Base-by-base conservation (phyloP, 2,797 vertebrate genomes). In the Hippoglossus hippoglossus region DNA sequence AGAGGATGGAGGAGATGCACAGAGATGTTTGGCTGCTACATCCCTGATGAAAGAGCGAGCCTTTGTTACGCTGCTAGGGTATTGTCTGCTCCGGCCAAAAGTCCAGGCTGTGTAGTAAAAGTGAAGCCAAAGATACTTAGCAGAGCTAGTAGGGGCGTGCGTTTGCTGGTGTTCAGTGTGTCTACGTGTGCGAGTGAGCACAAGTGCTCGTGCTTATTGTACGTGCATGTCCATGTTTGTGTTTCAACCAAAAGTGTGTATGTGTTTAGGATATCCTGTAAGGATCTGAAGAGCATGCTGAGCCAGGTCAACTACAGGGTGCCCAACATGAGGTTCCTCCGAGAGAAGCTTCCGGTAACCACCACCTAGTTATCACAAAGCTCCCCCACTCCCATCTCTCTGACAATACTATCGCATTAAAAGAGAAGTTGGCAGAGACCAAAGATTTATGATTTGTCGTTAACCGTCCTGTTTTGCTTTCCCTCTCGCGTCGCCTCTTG, bases 301-400 rank as follows among this genome's bases (percentile, higher is more conserved):
- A 95, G 96, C 63, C 97, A 99, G 90, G 98, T 99, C 93, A 99
- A 99, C 96, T 99, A 98, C 92, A 95, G 96, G 18, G 98, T 99
- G 59, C 98, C 98, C 80, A 99, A 98, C 92, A 99, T 99, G 97
- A 96, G 92, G 88, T 99, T 98, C 92, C 94, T 99, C 84, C 93
- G 97, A 83, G 98, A 99, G 91, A 96, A 97, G 31, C 94, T 99
- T 90, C 96, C 94, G 92, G 98, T 99, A 94, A 95, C 49, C 67
- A 81, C 59, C 70, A 78, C 24, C 77, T 52, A 18, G 77, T 80
- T 74, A 76, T 78, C 61, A 58, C 67, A 54, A 13, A 56, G 24
- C 53, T 25, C 31, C 52, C 19, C 26, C 58, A 31, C 50, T 58
- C 56, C 53, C 36, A 41, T 68, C 68, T 65, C 19, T 62, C 53